These are phyloP conservation scores for Sitophilus oryzae DNA, from an alignment of 1,140 invertebrate species.

Conservation along the genomic window DNA sequence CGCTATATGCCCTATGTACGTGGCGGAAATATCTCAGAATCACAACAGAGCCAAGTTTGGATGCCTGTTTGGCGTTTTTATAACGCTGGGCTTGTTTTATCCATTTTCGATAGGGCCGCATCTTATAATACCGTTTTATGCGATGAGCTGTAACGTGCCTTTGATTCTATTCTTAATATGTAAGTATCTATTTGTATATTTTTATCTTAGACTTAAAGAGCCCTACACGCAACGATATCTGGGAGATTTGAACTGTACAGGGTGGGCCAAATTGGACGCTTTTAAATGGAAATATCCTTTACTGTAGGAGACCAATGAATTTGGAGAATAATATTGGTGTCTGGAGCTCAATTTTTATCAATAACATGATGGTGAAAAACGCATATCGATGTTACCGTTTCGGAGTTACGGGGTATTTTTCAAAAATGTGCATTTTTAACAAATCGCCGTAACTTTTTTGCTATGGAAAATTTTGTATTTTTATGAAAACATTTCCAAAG, in stretches of 20 bases:
- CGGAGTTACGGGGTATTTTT: no score
- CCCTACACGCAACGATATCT: background rate
- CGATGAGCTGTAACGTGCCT: conserved; percentile 45
- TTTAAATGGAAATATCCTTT: no score
- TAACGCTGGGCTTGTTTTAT: conserved; percentile 27
- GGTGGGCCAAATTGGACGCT: no score
- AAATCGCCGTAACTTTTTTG: no score
- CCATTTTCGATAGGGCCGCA: conserved; percentile 56
- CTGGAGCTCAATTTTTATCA: no score
- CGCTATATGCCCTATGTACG: conserved; percentile 48
- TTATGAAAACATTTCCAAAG: background rate
- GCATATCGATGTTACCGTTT: no score
- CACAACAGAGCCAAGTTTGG: conserved; percentile 30
- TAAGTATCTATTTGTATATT: background rate
- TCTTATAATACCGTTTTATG: conserved; percentile 50
- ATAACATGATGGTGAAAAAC: no score
- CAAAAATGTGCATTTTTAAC: no score
- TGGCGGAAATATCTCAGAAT: conserved; percentile 47
- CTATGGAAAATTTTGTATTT: no score
- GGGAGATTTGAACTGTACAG: no score
- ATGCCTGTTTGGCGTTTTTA: conserved; percentile 29
- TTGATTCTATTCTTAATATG: conserved; percentile 48
- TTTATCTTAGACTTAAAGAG: background rate
- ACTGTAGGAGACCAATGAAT: no score
- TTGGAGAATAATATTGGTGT: no score